Evolutionary conservation across 2,888 invertebrate species (phyloP), one percentile per base, ranked within the genome.

Genomic region (Hesperia comma): DNA sequence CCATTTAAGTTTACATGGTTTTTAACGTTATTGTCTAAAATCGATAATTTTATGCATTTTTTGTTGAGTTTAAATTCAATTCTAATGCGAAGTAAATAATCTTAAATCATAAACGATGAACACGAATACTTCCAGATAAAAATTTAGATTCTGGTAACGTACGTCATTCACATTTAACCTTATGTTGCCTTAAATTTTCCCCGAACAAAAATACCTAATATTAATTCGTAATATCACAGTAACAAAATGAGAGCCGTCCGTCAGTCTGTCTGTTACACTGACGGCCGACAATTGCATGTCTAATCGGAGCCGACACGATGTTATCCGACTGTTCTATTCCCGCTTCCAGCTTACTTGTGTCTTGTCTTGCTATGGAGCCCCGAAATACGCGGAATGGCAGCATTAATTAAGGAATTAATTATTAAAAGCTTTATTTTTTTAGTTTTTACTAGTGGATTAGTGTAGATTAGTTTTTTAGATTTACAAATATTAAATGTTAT

Each of bases 261-360:
- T 72, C 71, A 56, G 61, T 68, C 72, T 68, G 58, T 46, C 58
- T 68, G 70, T 70, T 49, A 15, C 26, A 74, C 74, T 69, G 70
- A 72, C 68, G 60, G 17, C 69, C 73, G 77, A 77, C 78, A 74
- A 78, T 78, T 78, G 75, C 75, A 77, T 80, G 78, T 81, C 75
- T 78, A 79, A 82, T 79, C 79, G 75, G 74, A 75, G 78, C 66
- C 70, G 81, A 81, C 80, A 74, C 71, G 77, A 77, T 75, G 74
- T 67, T 78, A 77, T 79, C 80, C 77, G 74, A 33, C 49, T 49
- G 26, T 33, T 12, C 49, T 14, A 6, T 26, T 33, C 32, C 60
- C 49, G 60, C 60, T 49, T 49, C 49, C 33, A 60, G 49, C 60
- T 60, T 46, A 49, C 49, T 58, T 46, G 41, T 58, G 17, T 60